Conservation (phyloP, 2,113 vertebrate genomes). For the Anseranas semipalmata region DNA sequence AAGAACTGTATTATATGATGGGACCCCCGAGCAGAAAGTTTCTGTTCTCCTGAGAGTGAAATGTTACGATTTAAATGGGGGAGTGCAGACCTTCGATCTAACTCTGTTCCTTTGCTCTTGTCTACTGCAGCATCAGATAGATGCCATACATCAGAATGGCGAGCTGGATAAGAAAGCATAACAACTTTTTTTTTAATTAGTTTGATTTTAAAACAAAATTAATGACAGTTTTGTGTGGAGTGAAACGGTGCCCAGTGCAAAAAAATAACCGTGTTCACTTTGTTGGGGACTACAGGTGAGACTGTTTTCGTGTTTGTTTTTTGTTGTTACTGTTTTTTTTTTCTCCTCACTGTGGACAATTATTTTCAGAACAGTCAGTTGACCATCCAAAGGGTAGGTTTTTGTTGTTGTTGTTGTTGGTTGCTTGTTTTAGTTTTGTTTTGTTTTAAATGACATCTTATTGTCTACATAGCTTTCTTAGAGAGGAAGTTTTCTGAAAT, state of each 20-base stretch:
- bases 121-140: background rate
- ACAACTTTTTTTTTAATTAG: background rate
- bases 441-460: fast-evolving
- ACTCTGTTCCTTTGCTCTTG: background rate
- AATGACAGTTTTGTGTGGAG: background rate
- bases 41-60: background rate
- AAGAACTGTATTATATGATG: background rate
- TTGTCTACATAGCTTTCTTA: background rate
- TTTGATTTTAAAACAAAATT: background rate
- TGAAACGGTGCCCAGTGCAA: background rate
- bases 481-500: background rate
- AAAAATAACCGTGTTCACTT: background rate
- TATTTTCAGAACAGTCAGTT: background rate
- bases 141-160: background rate
- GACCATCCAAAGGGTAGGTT: background rate
- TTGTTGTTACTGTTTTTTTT: background rate
- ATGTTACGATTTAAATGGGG: background rate
- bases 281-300: background rate
- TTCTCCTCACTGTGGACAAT: background rate
- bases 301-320: background rate
- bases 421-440: background rate
- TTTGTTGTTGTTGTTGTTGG: too few species aligned
- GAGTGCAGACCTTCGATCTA: background rate
- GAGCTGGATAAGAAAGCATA: background rate
- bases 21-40: background rate